Conservation (phyloP, 2,113 vertebrate genomes). For the Narcine bancroftii region DNA sequence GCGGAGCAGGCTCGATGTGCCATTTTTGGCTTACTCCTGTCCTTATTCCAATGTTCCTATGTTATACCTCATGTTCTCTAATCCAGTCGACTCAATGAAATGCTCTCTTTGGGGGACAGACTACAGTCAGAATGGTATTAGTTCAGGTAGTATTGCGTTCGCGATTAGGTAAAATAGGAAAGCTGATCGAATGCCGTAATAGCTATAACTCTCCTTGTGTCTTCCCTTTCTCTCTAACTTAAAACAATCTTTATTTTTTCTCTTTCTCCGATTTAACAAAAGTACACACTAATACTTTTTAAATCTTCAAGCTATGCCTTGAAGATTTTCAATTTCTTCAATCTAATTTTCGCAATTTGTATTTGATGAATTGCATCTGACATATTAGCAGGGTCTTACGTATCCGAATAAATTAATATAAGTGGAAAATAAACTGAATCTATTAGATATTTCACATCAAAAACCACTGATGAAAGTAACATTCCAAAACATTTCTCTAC, state of each 20-base stretch:
- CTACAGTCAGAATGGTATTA: not conserved
- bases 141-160: not conserved
- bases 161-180: not conserved
- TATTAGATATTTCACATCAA: not conserved
- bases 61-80: too few species aligned
- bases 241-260: too few species aligned
- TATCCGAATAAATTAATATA: not conserved
- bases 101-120: not conserved
- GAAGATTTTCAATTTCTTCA: not conserved
- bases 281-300: too few species aligned
- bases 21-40: too few species aligned
- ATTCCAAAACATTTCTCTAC: not conserved
- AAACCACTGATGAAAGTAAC: not conserved
- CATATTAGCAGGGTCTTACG: not conserved
- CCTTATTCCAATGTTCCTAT: too few species aligned
- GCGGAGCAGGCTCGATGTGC: too few species aligned
- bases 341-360: not conserved
- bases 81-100: not conserved
- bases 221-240: too few species aligned
- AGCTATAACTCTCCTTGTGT: not conserved
- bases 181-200: not conserved
- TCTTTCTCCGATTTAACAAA: too few species aligned
- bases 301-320: too few species aligned
- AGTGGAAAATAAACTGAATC: not conserved
- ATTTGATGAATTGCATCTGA: not conserved